Conservation (phyloP, 2,113 vertebrate species). For the Ciconia stormi region DNA sequence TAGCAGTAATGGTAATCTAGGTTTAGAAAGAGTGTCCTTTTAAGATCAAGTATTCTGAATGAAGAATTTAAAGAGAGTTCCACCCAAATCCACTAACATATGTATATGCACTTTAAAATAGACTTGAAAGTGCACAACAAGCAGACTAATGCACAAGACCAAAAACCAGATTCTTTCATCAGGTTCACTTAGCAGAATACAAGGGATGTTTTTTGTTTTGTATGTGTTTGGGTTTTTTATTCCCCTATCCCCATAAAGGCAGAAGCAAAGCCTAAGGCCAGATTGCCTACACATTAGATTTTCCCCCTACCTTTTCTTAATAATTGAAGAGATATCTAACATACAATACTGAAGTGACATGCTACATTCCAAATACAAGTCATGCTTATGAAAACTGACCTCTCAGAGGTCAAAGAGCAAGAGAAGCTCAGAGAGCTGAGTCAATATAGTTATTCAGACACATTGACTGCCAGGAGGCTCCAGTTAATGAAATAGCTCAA, state of each 20-base stretch:
- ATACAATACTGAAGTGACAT: not conserved
- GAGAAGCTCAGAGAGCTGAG: not conserved
- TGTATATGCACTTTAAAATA: not conserved
- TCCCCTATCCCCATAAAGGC: accelerated
- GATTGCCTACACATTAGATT: not conserved
- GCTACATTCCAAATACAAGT: not conserved
- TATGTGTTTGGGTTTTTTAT: not conserved
- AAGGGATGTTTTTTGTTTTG: accelerated
- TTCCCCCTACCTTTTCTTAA: accelerated
- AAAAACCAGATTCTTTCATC: not conserved
- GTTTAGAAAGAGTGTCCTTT: not conserved
- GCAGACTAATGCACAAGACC: not conserved
- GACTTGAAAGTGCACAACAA: not conserved
- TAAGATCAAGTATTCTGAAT: not conserved
- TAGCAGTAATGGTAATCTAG: not conserved
- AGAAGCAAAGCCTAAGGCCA: not conserved
- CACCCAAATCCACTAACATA: not conserved
- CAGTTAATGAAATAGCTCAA: not conserved
- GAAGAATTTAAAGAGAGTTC: not conserved
- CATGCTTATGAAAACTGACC: not conserved
- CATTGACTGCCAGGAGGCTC: not conserved
- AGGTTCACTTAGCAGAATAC: not conserved
- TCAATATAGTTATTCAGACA: not conserved
- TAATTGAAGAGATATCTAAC: too few relatives aligned
- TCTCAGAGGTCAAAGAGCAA: not conserved